Conservation (phyloP, 2,113 vertebrate species). For the Melanostigma gelatinosum region DNA sequence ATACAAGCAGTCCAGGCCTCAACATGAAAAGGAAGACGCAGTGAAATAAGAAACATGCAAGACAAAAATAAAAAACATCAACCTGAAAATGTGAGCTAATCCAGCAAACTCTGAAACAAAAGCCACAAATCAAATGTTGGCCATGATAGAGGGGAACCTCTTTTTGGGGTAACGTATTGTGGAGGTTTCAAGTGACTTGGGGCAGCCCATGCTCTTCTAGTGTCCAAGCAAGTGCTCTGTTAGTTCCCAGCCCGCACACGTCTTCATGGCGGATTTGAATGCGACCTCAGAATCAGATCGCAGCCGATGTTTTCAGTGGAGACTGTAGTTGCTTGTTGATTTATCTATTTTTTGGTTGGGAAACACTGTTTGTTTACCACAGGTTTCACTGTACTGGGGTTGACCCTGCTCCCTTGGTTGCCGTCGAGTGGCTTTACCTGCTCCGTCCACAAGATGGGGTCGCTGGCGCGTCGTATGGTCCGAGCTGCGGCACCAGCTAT, state of each 20-base stretch:
- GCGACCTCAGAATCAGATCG: conserved; percentile 38
- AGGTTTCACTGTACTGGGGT: conserved; percentile 17
- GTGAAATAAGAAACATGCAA: conserved; percentile 51
- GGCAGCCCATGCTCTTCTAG: conserved; percentile 18
- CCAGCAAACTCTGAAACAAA: conserved; percentile 49
- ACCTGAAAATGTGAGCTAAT: conserved; percentile 47
- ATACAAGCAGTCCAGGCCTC: conserved; percentile 32
- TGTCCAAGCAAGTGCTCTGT: conserved; percentile 35
- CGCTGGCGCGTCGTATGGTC: conserved; percentile 32
- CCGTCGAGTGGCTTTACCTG: conserved; percentile 34
- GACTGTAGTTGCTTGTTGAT: conserved; percentile 24
- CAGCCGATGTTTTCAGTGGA: conserved; percentile 24
- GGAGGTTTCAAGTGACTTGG: conserved; percentile 36
- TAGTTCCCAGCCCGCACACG: conserved; percentile 18
- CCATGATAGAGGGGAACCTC: conserved; percentile 26
- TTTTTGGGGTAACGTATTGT: conserved; percentile 26
- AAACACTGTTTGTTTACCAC: conserved; percentile 51
- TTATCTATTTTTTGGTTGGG: conserved; percentile 23
- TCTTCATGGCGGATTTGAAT: conserved; percentile 42
- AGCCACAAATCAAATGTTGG: conserved; percentile 60
- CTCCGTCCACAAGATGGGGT: conserved; percentile 74
- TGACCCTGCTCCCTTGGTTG: conserved; percentile 10
- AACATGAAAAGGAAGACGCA: conserved; percentile 48
- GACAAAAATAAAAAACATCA: neutral
- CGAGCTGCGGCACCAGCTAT: neutral